These are phyloP conservation scores for Anticlea derivata DNA, from an alignment of 2,888 invertebrate species.

Conservation along the genomic window DNA sequence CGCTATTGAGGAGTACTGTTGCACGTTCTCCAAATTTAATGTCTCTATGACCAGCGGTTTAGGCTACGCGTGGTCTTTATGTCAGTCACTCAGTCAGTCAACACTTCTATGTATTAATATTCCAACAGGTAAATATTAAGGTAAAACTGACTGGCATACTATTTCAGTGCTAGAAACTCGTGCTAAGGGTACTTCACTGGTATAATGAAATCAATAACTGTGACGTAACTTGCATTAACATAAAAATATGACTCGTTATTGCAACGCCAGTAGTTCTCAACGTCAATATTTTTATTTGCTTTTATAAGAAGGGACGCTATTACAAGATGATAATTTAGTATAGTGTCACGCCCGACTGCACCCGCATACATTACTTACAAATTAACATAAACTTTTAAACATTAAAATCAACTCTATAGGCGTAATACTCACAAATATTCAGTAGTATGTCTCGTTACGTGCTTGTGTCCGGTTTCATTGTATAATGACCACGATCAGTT, in stretches of 20 bases:
- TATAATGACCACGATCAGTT: too few species aligned
- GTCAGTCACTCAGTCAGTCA: too few species aligned
- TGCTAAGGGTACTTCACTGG: too few species aligned
- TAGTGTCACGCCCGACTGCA: not conserved
- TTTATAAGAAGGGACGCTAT: conserved; percentile 2
- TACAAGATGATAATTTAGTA: conserved; percentile 5
- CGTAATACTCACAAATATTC: conserved; percentile 8
- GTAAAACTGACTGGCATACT: too few species aligned
- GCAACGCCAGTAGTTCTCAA: not conserved
- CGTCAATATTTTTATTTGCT: conserved; percentile 11
- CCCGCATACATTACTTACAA: conserved; percentile 10
- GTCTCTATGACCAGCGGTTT: too few species aligned
- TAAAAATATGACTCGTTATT: conserved; percentile 4
- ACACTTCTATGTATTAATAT: too few species aligned
- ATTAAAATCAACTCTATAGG: conserved; percentile 3
- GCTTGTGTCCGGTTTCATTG: conserved; percentile 4
- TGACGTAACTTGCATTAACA: conserved; percentile 3
- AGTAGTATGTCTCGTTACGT: conserved; percentile 10
- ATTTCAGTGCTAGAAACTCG: too few species aligned
- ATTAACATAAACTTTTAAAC: conserved; percentile 17
- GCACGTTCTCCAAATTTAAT: too few species aligned
- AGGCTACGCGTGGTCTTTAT: too few species aligned
- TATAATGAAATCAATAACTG: too few species aligned
- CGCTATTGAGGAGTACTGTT: too few species aligned
- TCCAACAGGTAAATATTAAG: too few species aligned